Percentiles rank a stretch among this genome's conserved stretches.
Evolutionary conservation across 2,888 invertebrate genomes (phyloP).

Genomic region (Eristalis tenax): DNA sequence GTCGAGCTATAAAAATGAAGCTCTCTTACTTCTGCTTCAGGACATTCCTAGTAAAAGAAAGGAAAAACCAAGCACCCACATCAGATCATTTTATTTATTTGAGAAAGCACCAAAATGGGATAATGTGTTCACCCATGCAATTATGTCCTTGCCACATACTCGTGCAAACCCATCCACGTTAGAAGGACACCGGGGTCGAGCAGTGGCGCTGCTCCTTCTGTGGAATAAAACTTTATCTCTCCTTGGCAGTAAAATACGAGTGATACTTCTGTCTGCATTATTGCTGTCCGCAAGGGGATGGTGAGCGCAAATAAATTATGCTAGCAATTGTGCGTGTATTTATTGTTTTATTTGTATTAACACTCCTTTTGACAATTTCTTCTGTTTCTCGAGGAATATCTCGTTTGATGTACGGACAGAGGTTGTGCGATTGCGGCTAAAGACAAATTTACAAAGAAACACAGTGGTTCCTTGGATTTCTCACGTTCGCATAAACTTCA

Average conservation of each 20-base stretch:
- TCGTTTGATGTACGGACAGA: not conserved
- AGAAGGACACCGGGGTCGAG: slow-evolving; percentile 1
- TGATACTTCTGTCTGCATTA: slow-evolving; percentile 25
- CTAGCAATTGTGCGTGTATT: not conserved
- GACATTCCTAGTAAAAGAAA: not conserved
- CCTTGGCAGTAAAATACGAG: slow-evolving; percentile 26
- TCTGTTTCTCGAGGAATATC: not conserved
- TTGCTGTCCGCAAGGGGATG: slow-evolving; percentile 27
- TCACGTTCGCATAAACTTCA: not conserved
- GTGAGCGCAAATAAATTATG: not conserved
- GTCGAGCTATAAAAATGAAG: not conserved
- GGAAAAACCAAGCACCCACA: not conserved
- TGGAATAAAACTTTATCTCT: slow-evolving; percentile 33
- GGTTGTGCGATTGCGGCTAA: not conserved
- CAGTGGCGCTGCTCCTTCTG: not conserved
- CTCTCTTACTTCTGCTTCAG: not conserved
- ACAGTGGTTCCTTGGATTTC: not conserved
- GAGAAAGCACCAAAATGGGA: slow-evolving; percentile 11
- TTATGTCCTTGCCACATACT: slow-evolving; percentile 30
- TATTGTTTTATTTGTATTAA: not conserved
- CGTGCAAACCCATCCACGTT: not conserved
- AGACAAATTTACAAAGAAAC: not conserved
- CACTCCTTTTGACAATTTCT: not conserved
- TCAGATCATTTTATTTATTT: not conserved
- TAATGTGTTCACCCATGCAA: slow-evolving; percentile 25